Percentiles rank a stretch among this genome's conserved stretches.
These are phyloP conservation scores for Perithous albicinctus DNA, from an alignment of 2,888 invertebrate species.

Conservation along the genomic window DNA sequence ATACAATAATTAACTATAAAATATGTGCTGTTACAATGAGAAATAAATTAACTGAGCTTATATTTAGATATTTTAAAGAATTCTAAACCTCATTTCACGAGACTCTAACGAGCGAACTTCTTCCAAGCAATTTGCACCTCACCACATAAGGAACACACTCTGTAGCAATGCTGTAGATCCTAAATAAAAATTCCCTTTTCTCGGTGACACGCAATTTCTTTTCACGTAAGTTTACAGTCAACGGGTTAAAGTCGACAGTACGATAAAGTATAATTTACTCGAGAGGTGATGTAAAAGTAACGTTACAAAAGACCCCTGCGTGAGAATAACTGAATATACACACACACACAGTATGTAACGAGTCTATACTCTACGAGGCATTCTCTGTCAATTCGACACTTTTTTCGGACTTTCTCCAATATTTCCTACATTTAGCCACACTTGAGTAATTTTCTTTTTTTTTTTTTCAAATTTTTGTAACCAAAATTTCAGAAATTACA, in stretches of 20 bases:
- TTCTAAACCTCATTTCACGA: not conserved
- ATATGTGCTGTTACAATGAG: not conserved
- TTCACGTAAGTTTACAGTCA: conserved; percentile 8
- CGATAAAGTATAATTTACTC: conserved; percentile 10
- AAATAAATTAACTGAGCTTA: not conserved
- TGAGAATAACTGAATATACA: not conserved
- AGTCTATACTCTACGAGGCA: not conserved
- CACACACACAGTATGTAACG: not conserved
- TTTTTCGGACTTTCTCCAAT: too few relatives aligned
- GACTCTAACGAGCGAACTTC: not conserved
- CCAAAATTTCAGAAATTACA: too few relatives aligned
- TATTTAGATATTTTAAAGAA: not conserved
- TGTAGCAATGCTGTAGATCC: not conserved
- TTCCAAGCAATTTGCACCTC: not conserved
- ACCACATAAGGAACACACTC: not conserved
- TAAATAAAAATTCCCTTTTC: not conserved
- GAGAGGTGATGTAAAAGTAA: not conserved
- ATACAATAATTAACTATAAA: not conserved
- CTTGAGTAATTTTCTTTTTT: too few relatives aligned
- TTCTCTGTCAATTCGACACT: too few relatives aligned
- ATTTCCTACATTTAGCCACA: too few relatives aligned
- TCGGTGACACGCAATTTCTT: not conserved
- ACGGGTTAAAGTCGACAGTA: conserved; percentile 1
- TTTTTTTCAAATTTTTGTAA: too few relatives aligned
- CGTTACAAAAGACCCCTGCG: not conserved